Evolutionary conservation across 1,140 invertebrate genomes (phyloP).

Genomic region (Dermatophagoides farinae): DNA sequence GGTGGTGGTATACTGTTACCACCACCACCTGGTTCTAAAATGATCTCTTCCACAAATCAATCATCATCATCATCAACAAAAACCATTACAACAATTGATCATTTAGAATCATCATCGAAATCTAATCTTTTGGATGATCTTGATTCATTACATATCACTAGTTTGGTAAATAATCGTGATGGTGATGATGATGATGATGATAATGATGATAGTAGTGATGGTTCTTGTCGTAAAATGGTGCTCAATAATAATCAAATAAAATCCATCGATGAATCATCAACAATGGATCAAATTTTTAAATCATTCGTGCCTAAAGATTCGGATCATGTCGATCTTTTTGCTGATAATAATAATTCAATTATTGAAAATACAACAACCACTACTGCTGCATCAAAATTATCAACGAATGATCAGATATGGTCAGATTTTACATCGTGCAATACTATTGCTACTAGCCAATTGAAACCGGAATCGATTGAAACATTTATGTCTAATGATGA

Average conservation of each 20-base stretch:
- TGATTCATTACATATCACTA: not conserved
- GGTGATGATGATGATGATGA: no score
- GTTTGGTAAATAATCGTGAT: not conserved
- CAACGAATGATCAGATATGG: conserved; percentile 4
- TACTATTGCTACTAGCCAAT: not conserved
- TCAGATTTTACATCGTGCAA: conserved; percentile 8
- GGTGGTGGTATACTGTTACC: conserved; percentile 43
- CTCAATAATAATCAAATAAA: not conserved
- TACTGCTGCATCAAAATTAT: not conserved
- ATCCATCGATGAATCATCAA: not conserved
- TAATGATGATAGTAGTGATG: no score
- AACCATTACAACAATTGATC: not conserved
- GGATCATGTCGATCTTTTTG: not conserved
- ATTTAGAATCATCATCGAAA: not conserved
- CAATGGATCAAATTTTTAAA: not conserved
- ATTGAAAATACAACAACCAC: not conserved
- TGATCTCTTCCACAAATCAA: conserved; percentile 29
- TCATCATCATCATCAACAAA: not conserved
- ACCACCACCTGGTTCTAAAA: conserved; percentile 55
- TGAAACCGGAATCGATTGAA: no score
- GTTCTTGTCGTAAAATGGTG: no score
- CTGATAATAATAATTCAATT: not conserved
- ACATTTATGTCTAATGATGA: no score
- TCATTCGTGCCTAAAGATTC: not conserved
- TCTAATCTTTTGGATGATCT: not conserved